These are phyloP conservation scores for Drosophila subsilvestris DNA, from an alignment of 2,888 invertebrate genomes.

Conservation along the genomic window DNA sequence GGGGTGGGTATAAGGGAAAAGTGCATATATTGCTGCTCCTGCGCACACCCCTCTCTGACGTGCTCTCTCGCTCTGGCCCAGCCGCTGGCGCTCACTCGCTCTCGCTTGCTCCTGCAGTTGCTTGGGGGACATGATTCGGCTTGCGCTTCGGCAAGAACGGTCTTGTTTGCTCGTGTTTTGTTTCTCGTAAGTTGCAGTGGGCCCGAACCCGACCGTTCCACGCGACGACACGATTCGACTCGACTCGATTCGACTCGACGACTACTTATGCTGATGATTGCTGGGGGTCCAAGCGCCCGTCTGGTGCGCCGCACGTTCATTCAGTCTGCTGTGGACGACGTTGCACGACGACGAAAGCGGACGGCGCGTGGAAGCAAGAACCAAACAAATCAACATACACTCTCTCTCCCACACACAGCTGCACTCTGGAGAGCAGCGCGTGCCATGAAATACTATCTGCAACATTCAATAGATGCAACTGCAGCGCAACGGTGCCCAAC, in stretches of 20 bases:
- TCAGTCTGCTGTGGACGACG: constrained; percentile 82
- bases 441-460: constrained; percentile 53
- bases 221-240: constrained; percentile 59
- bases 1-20: constrained; percentile 21
- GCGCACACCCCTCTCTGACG: constrained; percentile 63
- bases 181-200: constrained; percentile 68
- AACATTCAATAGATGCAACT: constrained; percentile 60
- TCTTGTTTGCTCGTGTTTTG: constrained; percentile 73
- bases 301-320: constrained; percentile 80
- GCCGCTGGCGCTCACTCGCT: constrained; percentile 37
- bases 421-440: constrained; percentile 67
- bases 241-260: constrained; percentile 58
- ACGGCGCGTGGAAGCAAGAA: constrained; percentile 57
- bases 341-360: constrained; percentile 66
- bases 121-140: constrained; percentile 64
- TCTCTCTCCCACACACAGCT: constrained; percentile 12
- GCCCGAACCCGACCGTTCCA: constrained; percentile 44
- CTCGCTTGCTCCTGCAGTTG: constrained; percentile 69
- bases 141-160: constrained; percentile 57
- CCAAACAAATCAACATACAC: constrained; percentile 32
- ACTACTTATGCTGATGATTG: constrained; percentile 76
- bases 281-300: constrained; percentile 81
- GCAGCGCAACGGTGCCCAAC: not conserved
- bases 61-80: constrained; percentile 30
- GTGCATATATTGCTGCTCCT: constrained; percentile 68